Conservation (phyloP, 2,113 vertebrate genomes). For the Eublepharis macularius region DNA sequence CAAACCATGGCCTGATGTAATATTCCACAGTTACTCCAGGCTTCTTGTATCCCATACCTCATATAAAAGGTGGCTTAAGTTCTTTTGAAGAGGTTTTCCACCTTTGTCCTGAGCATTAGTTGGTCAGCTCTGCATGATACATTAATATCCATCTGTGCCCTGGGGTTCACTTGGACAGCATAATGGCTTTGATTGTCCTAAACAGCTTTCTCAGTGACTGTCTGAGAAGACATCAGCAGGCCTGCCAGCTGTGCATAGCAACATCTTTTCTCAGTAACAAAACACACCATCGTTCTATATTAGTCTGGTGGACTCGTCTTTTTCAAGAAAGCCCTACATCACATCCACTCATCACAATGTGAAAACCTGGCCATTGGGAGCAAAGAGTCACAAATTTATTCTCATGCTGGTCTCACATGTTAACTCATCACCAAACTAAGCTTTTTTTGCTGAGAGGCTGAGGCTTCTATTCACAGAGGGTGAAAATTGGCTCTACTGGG, state of each 20-base stretch:
- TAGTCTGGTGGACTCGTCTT: constrained; percentile 27
- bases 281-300: constrained; percentile 44
- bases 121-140: constrained; percentile 29
- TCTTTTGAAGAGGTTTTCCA: background rate
- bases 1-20: background rate
- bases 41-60: background rate
- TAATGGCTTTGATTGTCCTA: constrained; percentile 53
- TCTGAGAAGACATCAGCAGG: constrained; percentile 48
- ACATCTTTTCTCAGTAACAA: constrained; percentile 34
- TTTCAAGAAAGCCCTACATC: constrained; percentile 54
- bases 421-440: constrained; percentile 66
- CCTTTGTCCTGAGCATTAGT: constrained; percentile 33
- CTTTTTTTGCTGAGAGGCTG: constrained; percentile 57
- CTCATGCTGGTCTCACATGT: constrained; percentile 59
- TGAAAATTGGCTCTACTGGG: constrained; percentile 74
- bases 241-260: constrained; percentile 43
- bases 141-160: constrained; percentile 15
- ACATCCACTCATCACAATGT: constrained; percentile 4
- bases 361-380: constrained; percentile 57
- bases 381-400: constrained; percentile 59
- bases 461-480: constrained; percentile 64
- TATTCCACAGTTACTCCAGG: background rate
- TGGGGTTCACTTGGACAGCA: constrained; percentile 26
- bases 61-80: background rate
- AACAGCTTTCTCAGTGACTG: constrained; percentile 43